A percentile compares a stretch with the other conserved stretches of the same genome.
Evolutionary conservation across 2,113 vertebrate species (phyloP).

Genomic region (Anarrhichthys ocellatus): DNA sequence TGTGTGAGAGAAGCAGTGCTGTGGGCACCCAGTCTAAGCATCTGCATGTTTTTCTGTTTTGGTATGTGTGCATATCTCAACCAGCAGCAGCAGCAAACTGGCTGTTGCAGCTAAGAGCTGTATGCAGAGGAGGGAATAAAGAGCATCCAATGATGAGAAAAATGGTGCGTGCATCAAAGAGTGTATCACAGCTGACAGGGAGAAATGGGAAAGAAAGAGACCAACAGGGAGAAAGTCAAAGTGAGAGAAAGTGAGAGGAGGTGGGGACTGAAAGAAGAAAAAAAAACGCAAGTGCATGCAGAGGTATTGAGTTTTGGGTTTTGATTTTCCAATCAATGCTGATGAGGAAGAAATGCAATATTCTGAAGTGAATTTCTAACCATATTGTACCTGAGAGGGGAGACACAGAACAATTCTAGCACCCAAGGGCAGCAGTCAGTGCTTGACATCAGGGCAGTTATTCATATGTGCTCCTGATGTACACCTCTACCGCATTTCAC

Average conservation of each 20-base stretch:
- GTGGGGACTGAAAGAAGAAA: neutral
- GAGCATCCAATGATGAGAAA: conserved; percentile 67
- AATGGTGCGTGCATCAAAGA: conserved; percentile 60
- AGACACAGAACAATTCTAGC: conserved; percentile 22
- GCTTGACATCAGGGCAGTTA: conserved; percentile 20
- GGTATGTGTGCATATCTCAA: conserved; percentile 49
- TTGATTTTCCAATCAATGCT: conserved; percentile 66
- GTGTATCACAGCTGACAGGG: conserved; percentile 57
- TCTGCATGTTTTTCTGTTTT: conserved; percentile 47
- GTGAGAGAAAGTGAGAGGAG: conserved; percentile 25
- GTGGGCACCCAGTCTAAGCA: conserved; percentile 25
- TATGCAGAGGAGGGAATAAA: conserved; percentile 75
- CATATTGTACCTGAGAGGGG: neutral
- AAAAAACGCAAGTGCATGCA: conserved; percentile 37
- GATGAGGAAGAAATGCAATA: conserved; percentile 66
- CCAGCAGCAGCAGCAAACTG: conserved; percentile 68
- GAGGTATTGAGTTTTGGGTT: conserved; percentile 54
- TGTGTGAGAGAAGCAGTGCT: conserved; percentile 22
- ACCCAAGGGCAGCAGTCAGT: neutral
- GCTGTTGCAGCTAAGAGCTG: conserved; percentile 73
- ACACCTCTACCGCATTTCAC: neutral
- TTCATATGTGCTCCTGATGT: conserved; percentile 1
- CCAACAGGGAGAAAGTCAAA: conserved; percentile 54
- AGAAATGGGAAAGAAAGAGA: conserved; percentile 50
- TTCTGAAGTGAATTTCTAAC: conserved; percentile 27